Evolutionary conservation across 2,888 invertebrate genomes (phyloP).

Genomic region (Mimas tiliae): DNA sequence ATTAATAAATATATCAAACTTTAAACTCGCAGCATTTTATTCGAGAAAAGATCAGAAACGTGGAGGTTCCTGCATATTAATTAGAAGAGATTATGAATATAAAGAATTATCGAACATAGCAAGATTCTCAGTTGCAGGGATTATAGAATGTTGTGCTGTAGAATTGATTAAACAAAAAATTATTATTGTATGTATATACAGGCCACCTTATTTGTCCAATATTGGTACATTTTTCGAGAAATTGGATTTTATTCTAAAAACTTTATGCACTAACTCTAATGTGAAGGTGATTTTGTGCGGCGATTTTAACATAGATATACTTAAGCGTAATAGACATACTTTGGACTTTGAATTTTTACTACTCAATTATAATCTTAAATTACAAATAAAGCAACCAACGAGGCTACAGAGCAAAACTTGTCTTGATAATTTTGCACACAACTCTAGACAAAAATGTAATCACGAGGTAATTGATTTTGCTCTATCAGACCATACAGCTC

Average conservation of each 20-base stretch:
- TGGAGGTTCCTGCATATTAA: background rate
- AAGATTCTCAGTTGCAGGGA: too few species aligned
- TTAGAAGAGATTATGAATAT: background rate
- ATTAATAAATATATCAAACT: background rate
- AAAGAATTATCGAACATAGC: too few species aligned
- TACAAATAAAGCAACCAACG: background rate
- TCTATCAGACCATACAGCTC: slow-evolving; percentile 23
- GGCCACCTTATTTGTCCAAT: background rate
- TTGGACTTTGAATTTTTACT: background rate
- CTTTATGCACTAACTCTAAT: too few species aligned
- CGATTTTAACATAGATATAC: background rate
- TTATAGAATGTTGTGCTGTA: background rate
- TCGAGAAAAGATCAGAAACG: background rate
- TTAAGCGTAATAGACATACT: background rate
- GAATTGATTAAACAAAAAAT: background rate
- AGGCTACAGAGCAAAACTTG: background rate
- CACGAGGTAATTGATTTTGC: slow-evolving; percentile 12
- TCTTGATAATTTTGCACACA: background rate
- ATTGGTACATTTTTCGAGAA: background rate
- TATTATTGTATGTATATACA: background rate
- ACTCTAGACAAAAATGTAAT: background rate
- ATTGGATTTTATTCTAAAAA: too few species aligned
- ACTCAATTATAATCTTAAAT: background rate
- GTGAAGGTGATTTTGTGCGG: too few species aligned
- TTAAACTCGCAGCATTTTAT: too few species aligned